A percentile compares a stretch with the other conserved stretches of the same genome.
These are phyloP conservation scores for Echinometra lucunter DNA, from an alignment of 53 echinoderm and acorn worm genomes.

Conservation along the genomic window DNA sequence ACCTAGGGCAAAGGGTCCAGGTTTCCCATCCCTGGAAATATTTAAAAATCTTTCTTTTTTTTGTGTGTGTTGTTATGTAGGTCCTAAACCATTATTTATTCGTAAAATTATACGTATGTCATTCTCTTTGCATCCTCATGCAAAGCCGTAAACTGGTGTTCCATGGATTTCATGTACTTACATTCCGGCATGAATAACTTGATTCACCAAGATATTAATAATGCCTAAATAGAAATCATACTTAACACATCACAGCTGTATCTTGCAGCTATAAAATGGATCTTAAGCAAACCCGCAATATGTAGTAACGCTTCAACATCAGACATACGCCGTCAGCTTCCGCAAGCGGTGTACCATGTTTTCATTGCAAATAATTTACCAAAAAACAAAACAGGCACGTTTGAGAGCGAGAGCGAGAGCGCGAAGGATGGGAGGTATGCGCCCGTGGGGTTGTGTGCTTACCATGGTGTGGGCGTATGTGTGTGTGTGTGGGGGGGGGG, in stretches of 20 bases:
- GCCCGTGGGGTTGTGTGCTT: neutral
- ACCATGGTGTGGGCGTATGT: neutral
- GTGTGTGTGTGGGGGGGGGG: neutral
- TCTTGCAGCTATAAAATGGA: neutral
- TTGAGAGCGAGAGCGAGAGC: neutral
- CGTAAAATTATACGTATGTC: too few relatives aligned
- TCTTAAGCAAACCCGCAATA: neutral
- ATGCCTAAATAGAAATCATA: neutral
- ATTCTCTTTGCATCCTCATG: too few relatives aligned
- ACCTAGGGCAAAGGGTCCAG: too few relatives aligned
- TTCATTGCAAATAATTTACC: neutral
- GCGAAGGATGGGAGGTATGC: neutral
- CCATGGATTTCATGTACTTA: neutral
- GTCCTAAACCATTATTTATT: too few relatives aligned
- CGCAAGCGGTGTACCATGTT: neutral
- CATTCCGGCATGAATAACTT: too few relatives aligned
- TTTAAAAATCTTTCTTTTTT: too few relatives aligned
- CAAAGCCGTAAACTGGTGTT: neutral
- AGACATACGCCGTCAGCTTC: neutral
- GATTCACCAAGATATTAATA: too few relatives aligned
- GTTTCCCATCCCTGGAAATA: too few relatives aligned
- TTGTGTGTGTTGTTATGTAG: too few relatives aligned
- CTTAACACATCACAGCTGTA: neutral
- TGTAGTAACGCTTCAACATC: neutral
- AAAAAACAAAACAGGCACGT: neutral